Base-by-base conservation (phyloP, 53 echinoderm and acorn worm genomes). In the Hippasteria phrygiana region DNA sequence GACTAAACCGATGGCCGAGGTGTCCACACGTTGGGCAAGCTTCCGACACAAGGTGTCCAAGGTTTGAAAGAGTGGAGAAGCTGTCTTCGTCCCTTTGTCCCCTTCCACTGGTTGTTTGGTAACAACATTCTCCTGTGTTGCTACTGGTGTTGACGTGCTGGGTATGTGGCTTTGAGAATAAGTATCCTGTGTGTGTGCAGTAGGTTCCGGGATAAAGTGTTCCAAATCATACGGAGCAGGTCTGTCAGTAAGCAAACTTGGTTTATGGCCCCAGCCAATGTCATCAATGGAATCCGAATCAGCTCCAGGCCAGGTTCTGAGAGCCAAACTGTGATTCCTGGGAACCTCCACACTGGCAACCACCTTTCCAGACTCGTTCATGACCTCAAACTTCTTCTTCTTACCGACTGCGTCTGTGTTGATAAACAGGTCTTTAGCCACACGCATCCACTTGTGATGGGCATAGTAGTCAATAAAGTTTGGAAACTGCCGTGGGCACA, bases 381-480 rank as follows among this genome's bases (percentile, higher is more conserved):
- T 70, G 26, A 85, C 53, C 28, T 85, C 47, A 48, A 85, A 51
- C 27, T 42, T 66, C 83, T 85, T 71, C 85, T 71, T 67, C 67
- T 66, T 48, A 50, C 9, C 16, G 9, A 71, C 47, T 13, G 65
- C 27, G 33, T 90, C 90, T 24, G 79, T 82, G 46, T 46, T 48
- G 71, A 65, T 10, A 64, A 85, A 85, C 8, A 90, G 26, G 33
- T 90, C 90, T 35, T 90, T 82, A 35, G 81, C n/a, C 1, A 90
- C 53, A 38, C 82, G 80, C 90, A 90, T 90, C 90, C 90, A 90
- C 37, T 53, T 59, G 62, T 90, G 81, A 55, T 90, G 90, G 46
- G 59, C 90, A 62, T 90, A 90, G 74, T 80, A 90, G 42, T 74
- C 74, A 2, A 73, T 28, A 46, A 90, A 90, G 53, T 63, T 82